Evolutionary conservation across 2,113 vertebrate genomes (phyloP).

Genomic region (Oreochromis aureus): DNA sequence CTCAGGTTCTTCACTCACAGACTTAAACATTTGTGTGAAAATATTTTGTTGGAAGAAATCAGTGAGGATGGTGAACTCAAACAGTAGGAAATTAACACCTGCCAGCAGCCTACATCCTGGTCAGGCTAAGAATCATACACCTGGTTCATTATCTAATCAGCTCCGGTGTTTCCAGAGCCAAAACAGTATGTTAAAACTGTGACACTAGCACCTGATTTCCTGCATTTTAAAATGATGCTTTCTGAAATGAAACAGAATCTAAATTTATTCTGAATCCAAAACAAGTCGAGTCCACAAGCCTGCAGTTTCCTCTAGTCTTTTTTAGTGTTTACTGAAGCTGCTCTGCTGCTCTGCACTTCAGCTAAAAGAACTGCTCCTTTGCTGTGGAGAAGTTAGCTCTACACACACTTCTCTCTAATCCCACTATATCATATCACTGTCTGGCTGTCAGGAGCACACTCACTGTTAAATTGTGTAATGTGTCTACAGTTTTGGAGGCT

Average conservation of each 20-base stretch:
- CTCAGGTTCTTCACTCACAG: neutral
- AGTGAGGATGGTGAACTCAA: neutral
- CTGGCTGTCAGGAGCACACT: neutral
- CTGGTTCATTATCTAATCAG: neutral
- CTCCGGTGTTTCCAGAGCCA: neutral
- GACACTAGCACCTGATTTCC: neutral
- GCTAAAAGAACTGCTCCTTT: constrained; percentile 4
- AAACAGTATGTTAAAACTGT: neutral
- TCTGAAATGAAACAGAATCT: neutral
- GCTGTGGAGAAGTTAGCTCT: constrained; percentile 1
- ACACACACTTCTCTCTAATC: neutral
- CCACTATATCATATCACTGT: neutral
- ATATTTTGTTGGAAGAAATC: neutral
- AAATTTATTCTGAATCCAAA: neutral
- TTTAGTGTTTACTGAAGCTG: neutral
- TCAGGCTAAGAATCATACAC: neutral
- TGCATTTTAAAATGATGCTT: neutral
- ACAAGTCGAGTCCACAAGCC: neutral
- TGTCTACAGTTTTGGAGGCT: neutral
- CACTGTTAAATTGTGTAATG: neutral
- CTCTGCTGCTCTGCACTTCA: neutral
- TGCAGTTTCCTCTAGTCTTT: neutral
- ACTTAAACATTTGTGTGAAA: neutral
- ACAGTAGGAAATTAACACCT: constrained; percentile 18
- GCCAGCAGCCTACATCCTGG: neutral